Base-by-base conservation (phyloP, 2,888 invertebrate genomes). In the Oasisia sp. region DNA sequence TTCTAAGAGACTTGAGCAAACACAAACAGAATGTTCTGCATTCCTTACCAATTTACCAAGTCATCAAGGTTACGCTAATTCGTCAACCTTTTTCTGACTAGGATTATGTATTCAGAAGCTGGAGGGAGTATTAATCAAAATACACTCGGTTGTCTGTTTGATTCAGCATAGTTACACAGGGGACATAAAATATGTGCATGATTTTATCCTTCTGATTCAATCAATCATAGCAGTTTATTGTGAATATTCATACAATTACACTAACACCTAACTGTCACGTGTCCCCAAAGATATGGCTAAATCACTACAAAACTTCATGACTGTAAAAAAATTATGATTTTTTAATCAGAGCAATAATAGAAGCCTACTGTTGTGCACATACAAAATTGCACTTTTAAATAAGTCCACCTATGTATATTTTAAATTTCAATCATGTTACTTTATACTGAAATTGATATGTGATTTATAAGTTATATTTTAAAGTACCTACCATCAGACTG, bases 131-230 rank as follows among this genome's bases (percentile, higher is more conserved):
- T 74, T 74, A 74, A 74, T 74, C 74, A 74, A 74, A 74, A 14
- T 74, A 19, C 74, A 19, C 27, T 74, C 27, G 74, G 74, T 19
- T 27, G 74, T n/a, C 74, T 74, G 74, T 74, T 14, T 74, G 5
- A 74, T n/a, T 74, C 74, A 8, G 74, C 74, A 27, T 5, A 74
- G 74, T 74, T 74, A 74, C 74, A 27, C n/a, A 27, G 3, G 74
- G 74, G 74, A 74, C n/a, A 74, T 74, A 74, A 74, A 74, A 74
- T 74, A 74, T 74, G 74, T 74, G 74, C 74, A 74, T 74, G 74
- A 74, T 74, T 14, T 74, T 74, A 74, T 74, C 14, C 74, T 74
- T 74, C 74, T 27, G 74, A 74, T 74, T 19, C 74, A 19, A 74
- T 74, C 74, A 74, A 74, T 74, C 74, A 74, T 27, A 74, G 27